These are phyloP conservation scores for Vicugna pacos DNA, from an alignment of 2,113 vertebrate genomes.

Conservation along the genomic window DNA sequence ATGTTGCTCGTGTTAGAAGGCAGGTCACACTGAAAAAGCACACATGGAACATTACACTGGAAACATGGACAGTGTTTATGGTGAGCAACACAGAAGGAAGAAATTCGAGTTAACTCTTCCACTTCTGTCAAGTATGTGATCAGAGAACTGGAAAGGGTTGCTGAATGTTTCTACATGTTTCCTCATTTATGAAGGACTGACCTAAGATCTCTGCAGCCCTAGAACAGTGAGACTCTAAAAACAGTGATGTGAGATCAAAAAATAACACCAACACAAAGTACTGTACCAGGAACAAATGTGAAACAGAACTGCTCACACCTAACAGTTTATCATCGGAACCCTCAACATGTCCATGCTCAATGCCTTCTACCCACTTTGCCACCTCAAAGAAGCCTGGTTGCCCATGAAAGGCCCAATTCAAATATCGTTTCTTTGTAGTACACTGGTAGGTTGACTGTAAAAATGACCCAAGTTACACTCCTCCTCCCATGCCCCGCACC, in stretches of 20 bases:
- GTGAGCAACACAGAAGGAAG: background rate
- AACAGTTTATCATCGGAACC: background rate
- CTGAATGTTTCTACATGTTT: background rate
- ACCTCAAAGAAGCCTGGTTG: background rate
- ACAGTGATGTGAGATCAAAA: background rate
- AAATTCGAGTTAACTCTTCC: background rate
- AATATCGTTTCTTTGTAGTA: background rate
- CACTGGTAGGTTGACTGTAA: background rate
- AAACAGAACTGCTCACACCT: background rate
- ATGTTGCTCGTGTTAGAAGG: background rate
- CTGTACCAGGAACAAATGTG: background rate
- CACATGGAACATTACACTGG: background rate
- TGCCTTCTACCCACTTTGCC: background rate
- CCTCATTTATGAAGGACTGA: background rate
- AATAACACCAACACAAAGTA: background rate
- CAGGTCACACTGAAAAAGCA: background rate
- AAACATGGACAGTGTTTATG: background rate
- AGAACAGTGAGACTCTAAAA: background rate
- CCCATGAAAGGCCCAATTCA: background rate
- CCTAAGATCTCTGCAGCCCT: background rate
- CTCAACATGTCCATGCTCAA: background rate
- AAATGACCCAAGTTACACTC: background rate
- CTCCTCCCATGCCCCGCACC: background rate
- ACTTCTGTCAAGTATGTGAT: background rate
- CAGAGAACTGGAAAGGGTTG: background rate